These are phyloP conservation scores for Chelonia mydas DNA, from an alignment of 2,797 vertebrate species.

Conservation along the genomic window DNA sequence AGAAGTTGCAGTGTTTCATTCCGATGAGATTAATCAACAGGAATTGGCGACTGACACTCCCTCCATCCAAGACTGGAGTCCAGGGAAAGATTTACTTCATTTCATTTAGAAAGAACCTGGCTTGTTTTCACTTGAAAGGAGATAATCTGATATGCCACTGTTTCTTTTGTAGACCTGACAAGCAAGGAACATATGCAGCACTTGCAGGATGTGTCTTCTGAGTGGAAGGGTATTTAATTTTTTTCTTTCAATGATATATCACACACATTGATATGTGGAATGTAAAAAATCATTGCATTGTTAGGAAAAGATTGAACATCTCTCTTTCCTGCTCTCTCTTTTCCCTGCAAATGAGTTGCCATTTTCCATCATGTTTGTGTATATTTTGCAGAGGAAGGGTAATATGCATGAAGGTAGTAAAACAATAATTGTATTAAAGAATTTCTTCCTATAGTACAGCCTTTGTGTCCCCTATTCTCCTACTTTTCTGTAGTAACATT, in stretches of 20 bases:
- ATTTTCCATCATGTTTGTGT: neutral
- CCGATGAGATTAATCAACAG: neutral
- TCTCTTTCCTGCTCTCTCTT: neutral
- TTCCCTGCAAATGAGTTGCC: neutral
- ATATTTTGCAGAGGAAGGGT: conserved; percentile 18
- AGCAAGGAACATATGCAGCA: neutral
- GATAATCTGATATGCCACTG: neutral
- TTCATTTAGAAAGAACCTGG: conserved; percentile 34
- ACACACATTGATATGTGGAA: neutral
- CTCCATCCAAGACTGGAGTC: neutral
- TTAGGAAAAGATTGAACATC: neutral
- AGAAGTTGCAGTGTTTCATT: neutral
- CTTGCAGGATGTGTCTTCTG: conserved; percentile 19
- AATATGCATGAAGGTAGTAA: neutral
- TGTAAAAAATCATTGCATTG: neutral
- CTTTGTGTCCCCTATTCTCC: neutral
- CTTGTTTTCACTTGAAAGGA: conserved; percentile 35
- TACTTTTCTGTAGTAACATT: neutral
- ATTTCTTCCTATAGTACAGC: neutral
- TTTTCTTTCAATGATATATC: conserved; percentile 36
- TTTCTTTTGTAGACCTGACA: conserved; percentile 27
- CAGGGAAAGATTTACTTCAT: neutral
- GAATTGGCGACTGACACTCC: neutral
- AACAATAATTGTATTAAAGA: neutral
- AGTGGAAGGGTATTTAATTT: conserved; percentile 37